A percentile compares a stretch with the other conserved stretches of the same genome.
Conservation (phyloP, 1,140 invertebrate species). For the Dendroctonus ponderosae region DNA sequence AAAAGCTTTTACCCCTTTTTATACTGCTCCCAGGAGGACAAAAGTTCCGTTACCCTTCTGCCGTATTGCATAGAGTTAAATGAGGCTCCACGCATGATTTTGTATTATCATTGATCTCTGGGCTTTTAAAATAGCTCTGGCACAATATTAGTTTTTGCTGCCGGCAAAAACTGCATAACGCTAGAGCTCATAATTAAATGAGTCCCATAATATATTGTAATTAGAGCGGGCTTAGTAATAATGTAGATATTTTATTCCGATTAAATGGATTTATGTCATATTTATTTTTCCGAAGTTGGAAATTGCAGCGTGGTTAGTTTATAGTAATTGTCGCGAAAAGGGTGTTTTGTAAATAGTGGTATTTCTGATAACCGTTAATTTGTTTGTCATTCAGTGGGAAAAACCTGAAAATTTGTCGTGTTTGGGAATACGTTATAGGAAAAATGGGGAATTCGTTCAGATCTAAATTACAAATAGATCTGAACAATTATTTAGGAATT, state of each 20-base stretch:
- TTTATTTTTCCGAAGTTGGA: too few relatives aligned
- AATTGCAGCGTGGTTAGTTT: too few relatives aligned
- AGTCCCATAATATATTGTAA: not conserved
- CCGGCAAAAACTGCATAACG: slow-evolving; percentile 9
- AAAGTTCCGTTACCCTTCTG: slow-evolving; percentile 18
- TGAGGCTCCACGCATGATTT: slow-evolving; percentile 17
- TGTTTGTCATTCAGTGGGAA: too few relatives aligned
- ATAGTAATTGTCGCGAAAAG: too few relatives aligned
- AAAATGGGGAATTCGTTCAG: too few relatives aligned
- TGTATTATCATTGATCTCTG: slow-evolving; percentile 15
- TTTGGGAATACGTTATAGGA: too few relatives aligned
- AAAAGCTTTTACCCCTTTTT: slow-evolving; percentile 20
- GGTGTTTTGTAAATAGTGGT: too few relatives aligned
- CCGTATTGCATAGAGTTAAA: slow-evolving; percentile 18
- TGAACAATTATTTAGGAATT: too few relatives aligned
- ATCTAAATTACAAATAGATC: too few relatives aligned
- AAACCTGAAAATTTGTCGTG: too few relatives aligned
- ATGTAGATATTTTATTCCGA: not conserved
- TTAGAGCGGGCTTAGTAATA: not conserved
- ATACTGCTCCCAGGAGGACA: slow-evolving; percentile 19
- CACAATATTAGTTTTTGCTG: slow-evolving; percentile 9
- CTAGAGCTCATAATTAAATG: not conserved
- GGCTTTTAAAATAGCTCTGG: slow-evolving; percentile 21
- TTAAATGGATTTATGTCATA: too few relatives aligned
- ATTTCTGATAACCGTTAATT: too few relatives aligned